phyloP scores from a whole-genome alignment of 2,888 invertebrate genomes.

The Patella caerulea region DNA sequence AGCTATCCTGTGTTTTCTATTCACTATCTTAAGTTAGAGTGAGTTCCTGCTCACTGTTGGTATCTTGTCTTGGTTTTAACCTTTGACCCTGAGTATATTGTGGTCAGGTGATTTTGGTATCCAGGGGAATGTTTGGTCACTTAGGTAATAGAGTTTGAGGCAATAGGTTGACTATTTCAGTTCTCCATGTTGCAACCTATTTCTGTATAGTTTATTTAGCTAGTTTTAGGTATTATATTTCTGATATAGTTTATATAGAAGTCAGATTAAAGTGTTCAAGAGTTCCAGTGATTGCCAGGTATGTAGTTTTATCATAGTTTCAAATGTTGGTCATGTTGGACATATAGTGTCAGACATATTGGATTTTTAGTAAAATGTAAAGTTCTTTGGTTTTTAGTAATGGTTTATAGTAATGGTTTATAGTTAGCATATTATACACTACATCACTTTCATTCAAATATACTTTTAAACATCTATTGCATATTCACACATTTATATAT shows the following conservation, averaged over 20 bases:
- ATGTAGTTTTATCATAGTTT: not conserved
- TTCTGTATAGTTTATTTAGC: too few relatives aligned
- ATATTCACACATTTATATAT: too few relatives aligned
- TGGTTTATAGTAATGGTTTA: conserved; percentile 1
- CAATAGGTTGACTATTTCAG: too few relatives aligned
- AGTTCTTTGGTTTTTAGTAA: not conserved
- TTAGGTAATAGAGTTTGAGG: too few relatives aligned
- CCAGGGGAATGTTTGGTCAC: too few relatives aligned
- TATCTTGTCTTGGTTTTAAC: not conserved
- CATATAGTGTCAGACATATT: not conserved
- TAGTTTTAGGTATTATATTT: too few relatives aligned
- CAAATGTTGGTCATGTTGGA: not conserved
- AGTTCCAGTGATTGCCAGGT: too few relatives aligned
- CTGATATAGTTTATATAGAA: too few relatives aligned
- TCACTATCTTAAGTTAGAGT: not conserved
- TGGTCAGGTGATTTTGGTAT: too few relatives aligned
- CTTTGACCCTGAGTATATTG: not conserved
- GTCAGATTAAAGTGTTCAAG: too few relatives aligned
- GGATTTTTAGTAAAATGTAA: not conserved
- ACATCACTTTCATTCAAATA: not conserved
- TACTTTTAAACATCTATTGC: not conserved
- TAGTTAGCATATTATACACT: not conserved
- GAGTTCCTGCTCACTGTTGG: not conserved
- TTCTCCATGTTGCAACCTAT: too few relatives aligned
- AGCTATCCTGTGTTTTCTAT: not conserved